Base-by-base conservation (phyloP, 2,888 invertebrate species). In the Mythimna ferrago region DNA sequence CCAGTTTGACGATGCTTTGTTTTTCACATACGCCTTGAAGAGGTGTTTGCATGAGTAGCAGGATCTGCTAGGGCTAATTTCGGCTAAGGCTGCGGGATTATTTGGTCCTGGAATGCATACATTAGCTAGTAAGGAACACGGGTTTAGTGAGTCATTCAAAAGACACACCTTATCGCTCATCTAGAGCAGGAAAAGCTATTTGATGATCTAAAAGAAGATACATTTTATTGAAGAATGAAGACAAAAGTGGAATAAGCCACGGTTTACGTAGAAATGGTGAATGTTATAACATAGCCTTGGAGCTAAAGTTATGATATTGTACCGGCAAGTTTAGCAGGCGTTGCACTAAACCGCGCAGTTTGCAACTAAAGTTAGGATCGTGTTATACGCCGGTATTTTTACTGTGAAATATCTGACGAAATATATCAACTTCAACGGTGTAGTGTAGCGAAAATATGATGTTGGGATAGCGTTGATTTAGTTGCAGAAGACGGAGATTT, bases 301-400 rank as follows among this genome's bases (percentile, higher is more conserved):
- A 38, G 53, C 56, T 57, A 51, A 76, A 80, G 71, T 81, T 76
- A 79, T 65, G 77, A 81, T 78, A 65, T 68, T 77, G 61, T 67
- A 53, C 38, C 48, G 61, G 32, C n/a, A 62, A 81, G 77, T 76
- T 71, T 26, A 81, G 71, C 78, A 66, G 70, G 51, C 64, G 58
- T 53, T 54, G 35, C 61, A 38, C 72, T 66, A 72, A 67, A 69
- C 69, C 62, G 69, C 66, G 58, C 66, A 72, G 77, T 68, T 81
- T 21, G 78, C 41, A 38, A 67, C 58, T 62, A 44, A 66, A 80
- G 64, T 77, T 73, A 57, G 41, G 62, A 64, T 71, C 69, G 66
- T 21, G 73, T 67, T 70, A 21, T 16, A 48, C 67, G 57, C 26
- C 54, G 26, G 32, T 60, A 81, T 77, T 81, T 77, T 73, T 73